Evolutionary conservation across 2,797 vertebrate species (phyloP), one percentile per base, ranked within the genome.

Genomic region (Chelonia mydas): DNA sequence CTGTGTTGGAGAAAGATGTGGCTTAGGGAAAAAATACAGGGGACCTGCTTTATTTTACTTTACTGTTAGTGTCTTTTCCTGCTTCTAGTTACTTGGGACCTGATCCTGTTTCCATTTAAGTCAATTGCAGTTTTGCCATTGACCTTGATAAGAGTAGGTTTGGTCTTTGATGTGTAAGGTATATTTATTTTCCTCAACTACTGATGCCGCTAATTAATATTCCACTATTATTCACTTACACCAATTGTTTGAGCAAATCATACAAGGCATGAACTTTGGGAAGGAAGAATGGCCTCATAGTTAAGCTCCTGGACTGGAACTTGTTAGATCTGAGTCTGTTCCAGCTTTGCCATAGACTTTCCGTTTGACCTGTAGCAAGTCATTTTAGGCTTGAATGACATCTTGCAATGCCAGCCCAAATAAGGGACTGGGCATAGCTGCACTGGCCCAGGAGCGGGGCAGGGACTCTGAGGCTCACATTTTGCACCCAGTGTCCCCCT

Each of bases 11-110:
- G 13, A 25, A 41, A 81, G 51, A 80, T 57, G 53, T 81, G 41
- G 27, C 16, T 81, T 81, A 45, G 37, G 16, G 37, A 5, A 19
- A 47, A 49, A 45, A 81, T 10, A 55, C 7, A 13, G 41, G 13
- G 23, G 25, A 47, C 25, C 72, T 76, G 72, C 12, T 16, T 76
- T 76, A 47, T 96, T 95, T 93, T 90, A 94, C 81, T 55, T 93
- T 84, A 95, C 65, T 94, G 92, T 95, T 93, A 96, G 87, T 79
- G 94, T 83, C 89, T 94, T 96, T 96, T 89, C 68, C 88, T 81
- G 84, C 95, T 94, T 96, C 57, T 65, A 93, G 82, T 23, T 85
- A 90, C 65, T 3, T 0, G 0, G 89, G 92, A 96, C 82, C 74
- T 92, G 82, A 88, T 68, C 93, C 95, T 93, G 49, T 91, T 96